These are phyloP conservation scores for Neria commutata DNA, from an alignment of 2,888 invertebrate species.

Conservation along the genomic window DNA sequence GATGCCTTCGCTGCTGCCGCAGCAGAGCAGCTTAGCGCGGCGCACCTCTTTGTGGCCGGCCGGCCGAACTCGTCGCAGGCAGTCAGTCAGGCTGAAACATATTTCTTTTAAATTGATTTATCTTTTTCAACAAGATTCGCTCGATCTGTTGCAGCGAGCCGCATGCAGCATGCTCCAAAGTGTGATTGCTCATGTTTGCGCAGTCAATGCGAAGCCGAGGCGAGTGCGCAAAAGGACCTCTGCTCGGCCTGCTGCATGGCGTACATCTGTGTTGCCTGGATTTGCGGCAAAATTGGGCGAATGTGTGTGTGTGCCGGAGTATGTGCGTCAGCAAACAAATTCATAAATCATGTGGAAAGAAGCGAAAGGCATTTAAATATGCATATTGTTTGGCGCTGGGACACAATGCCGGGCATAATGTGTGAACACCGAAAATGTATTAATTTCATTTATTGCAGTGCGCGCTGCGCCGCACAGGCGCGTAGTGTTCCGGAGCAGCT, in stretches of 20 bases:
- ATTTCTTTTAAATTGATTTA: not conserved
- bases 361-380: slow-evolving; percentile 46
- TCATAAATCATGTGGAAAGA: slow-evolving; percentile 44
- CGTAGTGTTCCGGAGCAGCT: no score
- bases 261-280: not conserved
- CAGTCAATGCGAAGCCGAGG: not conserved
- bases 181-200: not conserved
- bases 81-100: not conserved
- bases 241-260: not conserved
- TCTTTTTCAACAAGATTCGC: not conserved
- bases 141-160: not conserved
- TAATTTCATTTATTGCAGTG: slow-evolving; percentile 56
- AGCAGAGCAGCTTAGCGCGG: not conserved
- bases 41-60: not conserved
- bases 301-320: no score
- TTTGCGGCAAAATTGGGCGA: not conserved
- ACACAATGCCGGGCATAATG: slow-evolving; percentile 36
- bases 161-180: not conserved
- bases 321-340: no score
- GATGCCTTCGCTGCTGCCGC: no score
- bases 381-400: slow-evolving; percentile 37
- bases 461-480: no score
- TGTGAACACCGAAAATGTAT: slow-evolving; percentile 41
- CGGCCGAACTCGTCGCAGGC: not conserved
- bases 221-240: not conserved